Evolutionary conservation across 92 coral and sea anemone species (phyloP).

Genomic region (Actinernus sp.): DNA sequence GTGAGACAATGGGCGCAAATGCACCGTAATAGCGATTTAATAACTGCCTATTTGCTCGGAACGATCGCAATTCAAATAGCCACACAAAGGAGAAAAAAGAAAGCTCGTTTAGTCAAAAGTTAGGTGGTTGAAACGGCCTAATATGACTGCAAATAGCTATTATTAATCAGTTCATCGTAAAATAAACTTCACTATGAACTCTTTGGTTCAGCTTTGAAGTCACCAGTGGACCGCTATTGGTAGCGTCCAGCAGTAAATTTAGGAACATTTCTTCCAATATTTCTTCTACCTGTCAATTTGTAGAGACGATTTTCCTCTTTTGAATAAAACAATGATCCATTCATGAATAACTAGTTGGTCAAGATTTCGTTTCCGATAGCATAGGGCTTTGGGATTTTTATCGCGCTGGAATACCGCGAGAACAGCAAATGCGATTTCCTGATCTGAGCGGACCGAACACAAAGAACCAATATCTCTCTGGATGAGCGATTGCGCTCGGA

Average conservation of each 20-base stretch:
- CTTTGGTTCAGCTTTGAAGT: no score
- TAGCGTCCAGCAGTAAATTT: no score
- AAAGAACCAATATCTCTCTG: background rate
- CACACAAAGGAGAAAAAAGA: conserved; percentile 15
- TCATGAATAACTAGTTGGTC: conserved; percentile 16
- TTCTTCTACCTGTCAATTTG: no score
- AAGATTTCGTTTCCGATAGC: conserved; percentile 15
- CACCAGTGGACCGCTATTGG: no score
- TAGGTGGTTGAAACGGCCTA: conserved; percentile 45
- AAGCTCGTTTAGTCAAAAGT: conserved; percentile 6
- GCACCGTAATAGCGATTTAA: conserved; percentile 78
- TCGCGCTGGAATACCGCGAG: conserved; percentile 3
- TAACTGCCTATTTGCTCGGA: conserved; percentile 64
- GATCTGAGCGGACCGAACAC: background rate
- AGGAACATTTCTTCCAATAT: no score
- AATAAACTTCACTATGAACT: no score
- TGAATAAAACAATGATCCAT: conserved; percentile 25
- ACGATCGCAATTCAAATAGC: conserved; percentile 51
- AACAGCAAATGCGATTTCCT: background rate
- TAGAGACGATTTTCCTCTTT: background rate
- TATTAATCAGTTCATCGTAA: no score
- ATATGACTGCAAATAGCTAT: conserved; percentile 25
- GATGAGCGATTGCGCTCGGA: background rate
- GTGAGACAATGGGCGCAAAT: conserved; percentile 65
- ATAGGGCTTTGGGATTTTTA: background rate